Evolutionary conservation across 2,888 invertebrate species (phyloP), one percentile per base, ranked within the genome.

Genomic region (Cerceris ruficornis): DNA sequence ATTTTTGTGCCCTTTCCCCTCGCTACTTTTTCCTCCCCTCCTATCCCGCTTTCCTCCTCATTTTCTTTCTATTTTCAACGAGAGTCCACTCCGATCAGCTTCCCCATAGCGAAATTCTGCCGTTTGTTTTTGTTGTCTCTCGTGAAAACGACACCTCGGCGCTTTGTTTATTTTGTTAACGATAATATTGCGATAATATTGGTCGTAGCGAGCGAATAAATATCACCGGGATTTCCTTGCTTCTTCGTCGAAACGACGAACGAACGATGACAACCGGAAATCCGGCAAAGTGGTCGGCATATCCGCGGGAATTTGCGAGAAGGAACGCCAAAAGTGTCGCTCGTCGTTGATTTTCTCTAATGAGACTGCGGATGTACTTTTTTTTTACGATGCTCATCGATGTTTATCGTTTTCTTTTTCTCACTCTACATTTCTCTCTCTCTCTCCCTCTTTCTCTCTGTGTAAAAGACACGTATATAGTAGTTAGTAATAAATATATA

Each of bases 401-500:
- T 50, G 50, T 50, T 13, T n/a, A 2, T 8, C 46, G 6, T 11
- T 7, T n/a, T 13, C 52, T 11, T n/a, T 13, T 9, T 52, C 13
- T 52, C 52, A 49, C 28, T 14, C 8, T 59, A n/a, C 11, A n/a
- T 1, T n/a, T 13, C 8, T 11, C 52, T 13, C 13, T 52, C 13
- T 52, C 52, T 55, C 28, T 14, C 17, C 14, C 11, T 13, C 50
- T 14, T 57, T 43, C 14, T 54, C 49, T 43, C 15, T 50, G 50
- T 39, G 72, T 77, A 72, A 74, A 83, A 82, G 72, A 77, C 67
- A 67, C 74, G 61, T 68, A 75, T 57, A 84, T 72, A 85, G 73
- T 83, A 83, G 85, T 83, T 59, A 79, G 59, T 83, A 83, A 86
- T 83, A 28, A 28, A 28, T 28, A 28, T 83, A 81, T 88, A 92